phyloP scores from a whole-genome alignment of 23 tunicate genomes.

The Trididemnum miniatum region DNA sequence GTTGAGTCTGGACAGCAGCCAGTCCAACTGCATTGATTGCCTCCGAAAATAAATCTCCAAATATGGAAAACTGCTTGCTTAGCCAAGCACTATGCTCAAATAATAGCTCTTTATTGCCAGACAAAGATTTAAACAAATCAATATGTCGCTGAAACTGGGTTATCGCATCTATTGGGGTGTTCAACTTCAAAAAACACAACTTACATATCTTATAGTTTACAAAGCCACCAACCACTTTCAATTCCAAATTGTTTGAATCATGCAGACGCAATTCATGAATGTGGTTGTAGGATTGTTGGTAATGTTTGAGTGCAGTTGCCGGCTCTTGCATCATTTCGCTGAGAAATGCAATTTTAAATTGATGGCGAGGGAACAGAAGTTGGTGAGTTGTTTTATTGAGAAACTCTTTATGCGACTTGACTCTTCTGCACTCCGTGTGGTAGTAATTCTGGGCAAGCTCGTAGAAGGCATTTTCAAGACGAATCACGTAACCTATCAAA shows the following conservation, averaged over 20 bases:
- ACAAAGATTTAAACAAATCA: conserved; percentile 59
- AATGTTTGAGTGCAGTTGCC: conserved; percentile 48
- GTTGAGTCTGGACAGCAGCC: conserved; percentile 89
- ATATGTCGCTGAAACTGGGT: conserved; percentile 78
- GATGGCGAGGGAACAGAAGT: conserved; percentile 80
- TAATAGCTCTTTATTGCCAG: conserved; percentile 65
- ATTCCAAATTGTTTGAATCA: conserved; percentile 85
- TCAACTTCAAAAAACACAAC: conserved; percentile 58
- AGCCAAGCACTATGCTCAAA: conserved; percentile 97
- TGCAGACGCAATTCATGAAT: conserved; percentile 79
- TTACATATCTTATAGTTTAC: conserved; percentile 86
- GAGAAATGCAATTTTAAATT: conserved; percentile 85
- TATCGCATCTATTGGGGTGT: conserved; percentile 80
- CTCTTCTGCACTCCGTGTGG: conserved; percentile 61
- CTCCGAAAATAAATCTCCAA: conserved; percentile 76
- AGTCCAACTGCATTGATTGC: conserved; percentile 47
- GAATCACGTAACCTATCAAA: conserved; percentile 68
- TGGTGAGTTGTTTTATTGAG: conserved; percentile 94
- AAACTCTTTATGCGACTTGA: conserved; percentile 80
- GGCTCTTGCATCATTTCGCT: conserved; percentile 79
- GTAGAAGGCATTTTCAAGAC: conserved; percentile 84
- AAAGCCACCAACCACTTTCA: conserved; percentile 86
- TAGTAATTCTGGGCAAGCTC: conserved; percentile 86
- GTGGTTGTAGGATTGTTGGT: conserved; percentile 64
- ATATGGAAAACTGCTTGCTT: conserved; percentile 61